A percentile compares a stretch with the other conserved stretches of the same genome.
phyloP scores from a whole-genome alignment of 2,113 vertebrate species.

The Phalacrocorax brasilianus region DNA sequence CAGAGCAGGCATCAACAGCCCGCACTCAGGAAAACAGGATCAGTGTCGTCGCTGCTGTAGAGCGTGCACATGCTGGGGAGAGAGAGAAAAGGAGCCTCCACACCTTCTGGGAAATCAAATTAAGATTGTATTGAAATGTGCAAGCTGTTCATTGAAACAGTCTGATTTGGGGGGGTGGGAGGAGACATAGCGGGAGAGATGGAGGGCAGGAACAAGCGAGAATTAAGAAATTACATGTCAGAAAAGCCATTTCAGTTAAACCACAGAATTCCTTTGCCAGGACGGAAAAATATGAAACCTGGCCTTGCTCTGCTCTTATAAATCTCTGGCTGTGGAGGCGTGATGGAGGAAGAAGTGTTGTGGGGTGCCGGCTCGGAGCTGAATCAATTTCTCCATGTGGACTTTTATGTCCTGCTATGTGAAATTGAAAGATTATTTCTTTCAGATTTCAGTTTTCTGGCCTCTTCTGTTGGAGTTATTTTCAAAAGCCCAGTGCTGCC shows the following conservation, averaged over 20 bases:
- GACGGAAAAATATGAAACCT: conserved; percentile 1
- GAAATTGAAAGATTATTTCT: conserved; percentile 66
- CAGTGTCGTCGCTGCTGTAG: not conserved
- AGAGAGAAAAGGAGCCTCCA: not conserved
- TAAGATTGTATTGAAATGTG: not conserved
- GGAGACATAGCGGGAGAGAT: not conserved
- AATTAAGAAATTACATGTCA: conserved; percentile 17
- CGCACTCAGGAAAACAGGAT: not conserved
- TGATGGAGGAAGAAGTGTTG: conserved; percentile 43
- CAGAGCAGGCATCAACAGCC: not conserved
- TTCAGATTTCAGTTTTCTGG: not conserved
- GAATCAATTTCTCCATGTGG: conserved; percentile 56
- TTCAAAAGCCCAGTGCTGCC: not conserved
- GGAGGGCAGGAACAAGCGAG: not conserved
- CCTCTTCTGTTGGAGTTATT: not conserved
- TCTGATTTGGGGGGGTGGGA: not conserved
- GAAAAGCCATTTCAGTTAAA: conserved; percentile 40
- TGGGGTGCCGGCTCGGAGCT: not conserved
- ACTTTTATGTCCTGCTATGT: conserved; percentile 55
- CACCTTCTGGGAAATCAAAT: not conserved
- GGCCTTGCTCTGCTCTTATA: conserved; percentile 38
- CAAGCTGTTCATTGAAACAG: not conserved
- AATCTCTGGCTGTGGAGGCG: conserved; percentile 45
- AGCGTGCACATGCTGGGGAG: rapidly evolving
- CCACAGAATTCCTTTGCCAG: conserved; percentile 29